Evolutionary conservation across 2,797 vertebrate genomes (phyloP).

Genomic region (Lagodon rhomboides): DNA sequence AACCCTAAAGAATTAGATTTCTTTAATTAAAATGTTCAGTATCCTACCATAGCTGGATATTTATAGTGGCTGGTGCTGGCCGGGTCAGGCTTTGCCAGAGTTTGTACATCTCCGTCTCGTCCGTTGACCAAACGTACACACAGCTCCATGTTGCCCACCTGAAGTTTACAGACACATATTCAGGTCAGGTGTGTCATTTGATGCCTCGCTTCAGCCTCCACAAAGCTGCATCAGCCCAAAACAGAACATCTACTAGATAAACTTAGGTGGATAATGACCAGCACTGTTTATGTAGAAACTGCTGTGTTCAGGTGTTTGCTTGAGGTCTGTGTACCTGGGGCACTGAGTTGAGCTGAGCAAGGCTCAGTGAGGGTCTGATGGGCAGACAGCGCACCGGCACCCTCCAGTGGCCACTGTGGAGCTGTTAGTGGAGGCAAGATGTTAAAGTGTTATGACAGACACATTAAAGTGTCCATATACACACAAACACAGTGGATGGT

Average conservation of each 20-base stretch:
- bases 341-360: conserved; percentile 78
- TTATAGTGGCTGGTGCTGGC: conserved; percentile 76
- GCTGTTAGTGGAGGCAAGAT: conserved; percentile 60
- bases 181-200: neutral
- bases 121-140: conserved; percentile 84
- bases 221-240: neutral
- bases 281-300: neutral
- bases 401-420: conserved; percentile 85
- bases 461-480: neutral
- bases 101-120: conserved; percentile 81
- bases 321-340: conserved; percentile 77
- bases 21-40: too few relatives aligned
- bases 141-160: conserved; percentile 86
- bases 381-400: conserved; percentile 78
- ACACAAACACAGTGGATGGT: neutral
- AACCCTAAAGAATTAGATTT: too few relatives aligned
- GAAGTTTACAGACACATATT: conserved; percentile 6
- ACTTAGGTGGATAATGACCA: neutral
- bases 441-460: neutral
- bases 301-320: neutral
- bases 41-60: conserved; percentile 76
- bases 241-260: neutral
- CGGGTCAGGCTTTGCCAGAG: conserved; percentile 73
- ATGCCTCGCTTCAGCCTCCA: neutral
- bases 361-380: conserved; percentile 68